Percentiles rank a stretch among this genome's conserved stretches.
phyloP scores from a whole-genome alignment of 2,888 invertebrate species.

The Apotomis turbidana region DNA sequence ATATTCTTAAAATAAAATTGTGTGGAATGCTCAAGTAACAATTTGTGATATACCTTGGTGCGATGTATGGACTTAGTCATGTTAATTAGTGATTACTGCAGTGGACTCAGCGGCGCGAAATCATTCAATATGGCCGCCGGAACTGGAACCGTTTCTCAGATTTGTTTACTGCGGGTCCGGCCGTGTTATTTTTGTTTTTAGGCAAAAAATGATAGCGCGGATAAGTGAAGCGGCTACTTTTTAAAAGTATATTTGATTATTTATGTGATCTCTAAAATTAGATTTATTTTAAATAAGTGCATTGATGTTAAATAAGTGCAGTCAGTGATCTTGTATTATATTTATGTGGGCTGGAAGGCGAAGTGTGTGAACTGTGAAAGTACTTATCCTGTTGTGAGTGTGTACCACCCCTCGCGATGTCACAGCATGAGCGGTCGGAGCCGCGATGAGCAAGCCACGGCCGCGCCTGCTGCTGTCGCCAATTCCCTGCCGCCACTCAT shows the following conservation, averaged over 20 bases:
- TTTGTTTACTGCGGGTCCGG: conserved; percentile 58
- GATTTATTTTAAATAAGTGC: conserved; percentile 18
- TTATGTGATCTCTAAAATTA: conserved; percentile 43
- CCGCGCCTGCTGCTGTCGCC: conserved; percentile 56
- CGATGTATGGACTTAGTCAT: conserved; percentile 24
- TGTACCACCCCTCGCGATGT: conserved; percentile 63
- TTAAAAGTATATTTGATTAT: conserved; percentile 46
- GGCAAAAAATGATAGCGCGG: conserved; percentile 40
- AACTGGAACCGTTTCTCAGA: conserved; percentile 50
- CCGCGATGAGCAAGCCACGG: conserved; percentile 68
- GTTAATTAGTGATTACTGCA: conserved; percentile 39
- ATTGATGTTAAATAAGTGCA: conserved; percentile 41
- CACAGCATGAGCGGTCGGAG: conserved; percentile 69
- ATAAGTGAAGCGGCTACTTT: conserved; percentile 43
- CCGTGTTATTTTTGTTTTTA: conserved; percentile 46
- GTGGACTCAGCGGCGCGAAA: conserved; percentile 49
- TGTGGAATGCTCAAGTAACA: conserved; percentile 4
- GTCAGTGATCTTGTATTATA: conserved; percentile 45
- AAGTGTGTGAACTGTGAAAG: conserved; percentile 13
- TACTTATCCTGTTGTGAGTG: conserved; percentile 34
- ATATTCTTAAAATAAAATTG: conserved; percentile 22
- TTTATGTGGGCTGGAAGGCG: conserved; percentile 15
- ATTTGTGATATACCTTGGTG: conserved; percentile 25
- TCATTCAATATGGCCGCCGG: conserved; percentile 68
- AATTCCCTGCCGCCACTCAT: conserved; percentile 74